Evolutionary conservation across 2,888 invertebrate species (phyloP), one percentile per base, ranked within the genome.

Genomic region (Drosophila tanythrix): DNA sequence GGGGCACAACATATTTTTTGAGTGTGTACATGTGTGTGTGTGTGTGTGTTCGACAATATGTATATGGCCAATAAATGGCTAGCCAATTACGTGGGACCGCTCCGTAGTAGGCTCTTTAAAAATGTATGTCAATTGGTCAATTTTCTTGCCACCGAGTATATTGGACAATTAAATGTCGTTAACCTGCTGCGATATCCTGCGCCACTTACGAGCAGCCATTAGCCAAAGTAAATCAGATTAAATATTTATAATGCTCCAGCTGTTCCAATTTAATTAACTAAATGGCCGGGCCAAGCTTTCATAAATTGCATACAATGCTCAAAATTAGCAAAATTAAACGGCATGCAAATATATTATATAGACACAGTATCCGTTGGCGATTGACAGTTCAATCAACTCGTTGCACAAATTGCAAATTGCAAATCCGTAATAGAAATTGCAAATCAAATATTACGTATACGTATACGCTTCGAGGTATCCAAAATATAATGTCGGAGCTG

Each of bases 121-220:
- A 89, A 88, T 88, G 87, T 88, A 88, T 88, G 87, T 89, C 87
- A 88, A 89, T 89, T 89, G 87, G 88, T 83, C 88, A 88, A 85
- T 88, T 89, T 89, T 85, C 81, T 59, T 27, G 59, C 36, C 40
- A 72, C 59, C 58, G 74, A 72, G 59, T 70, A 65, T 70, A 65
- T 70, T 64, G 71, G 77, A 70, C 88, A 82, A 88, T 88, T 88
- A 88, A 85, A 79, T 88, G 87, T 85, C 85, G 79, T 88, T 88
- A 85, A 88, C 87, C 87, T 83, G 83, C 62, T 62, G 48, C 57
- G 70, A 69, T 46, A 43, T n/a, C 46, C 57, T 57, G 67, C 70
- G 55, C 70, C 72, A 63, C 59, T 63, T 69, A 74, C 76, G 59
- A 52, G 5, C n/a, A 56, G n/a, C 27, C 74, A 81, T 76, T 81